A percentile compares a stretch with the other conserved stretches of the same genome.
These are phyloP conservation scores for Globodera ellingtonae DNA, from an alignment of 1,140 invertebrate genomes.

Conservation along the genomic window DNA sequence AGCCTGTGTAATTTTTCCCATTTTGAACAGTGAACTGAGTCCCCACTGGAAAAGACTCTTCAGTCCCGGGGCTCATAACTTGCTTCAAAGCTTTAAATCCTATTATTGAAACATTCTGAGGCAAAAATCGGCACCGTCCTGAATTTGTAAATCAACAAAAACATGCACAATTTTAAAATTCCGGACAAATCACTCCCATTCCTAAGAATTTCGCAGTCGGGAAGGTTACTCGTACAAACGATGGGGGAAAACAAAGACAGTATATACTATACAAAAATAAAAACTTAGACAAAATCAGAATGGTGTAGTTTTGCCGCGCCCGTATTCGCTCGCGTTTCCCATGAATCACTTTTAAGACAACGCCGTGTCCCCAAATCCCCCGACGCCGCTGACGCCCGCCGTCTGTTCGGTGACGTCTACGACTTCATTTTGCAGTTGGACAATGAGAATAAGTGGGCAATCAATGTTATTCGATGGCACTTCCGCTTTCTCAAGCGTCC, in stretches of 20 bases:
- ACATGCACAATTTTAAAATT: no score
- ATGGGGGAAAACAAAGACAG: background rate
- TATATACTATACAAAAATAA: background rate
- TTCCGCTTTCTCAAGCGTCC: slow-evolving; percentile 32
- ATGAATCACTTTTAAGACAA: slow-evolving; percentile 15
- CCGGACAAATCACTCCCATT: no score
- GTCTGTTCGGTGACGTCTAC: background rate
- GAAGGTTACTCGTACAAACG: background rate
- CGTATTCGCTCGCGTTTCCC: background rate
- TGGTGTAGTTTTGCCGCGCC: background rate
- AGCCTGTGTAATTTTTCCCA: no score
- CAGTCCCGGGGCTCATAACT: no score
- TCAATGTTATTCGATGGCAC: slow-evolving; percentile 34
- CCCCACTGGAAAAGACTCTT: no score
- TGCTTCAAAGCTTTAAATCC: no score
- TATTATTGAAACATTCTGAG: no score
- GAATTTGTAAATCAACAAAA: no score
- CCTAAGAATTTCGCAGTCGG: no score
- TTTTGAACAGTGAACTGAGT: no score
- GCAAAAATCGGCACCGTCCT: no score
- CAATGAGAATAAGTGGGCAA: slow-evolving; percentile 44
- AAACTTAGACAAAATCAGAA: background rate
- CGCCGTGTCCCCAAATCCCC: slow-evolving; percentile 45
- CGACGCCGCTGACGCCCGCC: slow-evolving; percentile 26
- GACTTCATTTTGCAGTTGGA: slow-evolving; percentile 38